phyloP scores from a whole-genome alignment of 2,797 vertebrate species.

The Eleutherodactylus coqui region DNA sequence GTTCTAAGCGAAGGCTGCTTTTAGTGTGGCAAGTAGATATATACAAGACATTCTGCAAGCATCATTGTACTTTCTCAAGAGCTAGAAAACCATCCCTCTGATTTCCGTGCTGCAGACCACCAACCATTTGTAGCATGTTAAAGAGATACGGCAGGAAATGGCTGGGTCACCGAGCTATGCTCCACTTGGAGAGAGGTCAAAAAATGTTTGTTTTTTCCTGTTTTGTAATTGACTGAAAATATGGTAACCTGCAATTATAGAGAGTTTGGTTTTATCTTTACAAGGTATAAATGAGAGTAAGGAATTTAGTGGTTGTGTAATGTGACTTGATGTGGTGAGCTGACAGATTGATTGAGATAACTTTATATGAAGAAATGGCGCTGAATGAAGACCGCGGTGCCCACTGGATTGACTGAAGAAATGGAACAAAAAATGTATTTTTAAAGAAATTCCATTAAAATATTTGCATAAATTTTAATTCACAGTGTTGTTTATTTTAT shows the following conservation, averaged over 20 bases:
- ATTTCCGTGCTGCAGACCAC: slow-evolving; percentile 53
- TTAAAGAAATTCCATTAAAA: not conserved
- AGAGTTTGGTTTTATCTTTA: slow-evolving; percentile 28
- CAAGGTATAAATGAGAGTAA: slow-evolving; percentile 17
- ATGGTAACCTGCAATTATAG: slow-evolving; percentile 23
- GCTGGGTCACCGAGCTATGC: slow-evolving; percentile 40
- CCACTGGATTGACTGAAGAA: too few relatives aligned
- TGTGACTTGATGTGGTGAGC: slow-evolving; percentile 16
- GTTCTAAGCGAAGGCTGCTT: slow-evolving; percentile 67
- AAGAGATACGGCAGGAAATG: slow-evolving; percentile 50
- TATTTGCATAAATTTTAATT: not conserved
- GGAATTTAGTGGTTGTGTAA: not conserved
- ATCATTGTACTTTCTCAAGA: slow-evolving; percentile 66
- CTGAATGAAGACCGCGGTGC: not conserved
- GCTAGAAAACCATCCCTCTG: slow-evolving; percentile 35
- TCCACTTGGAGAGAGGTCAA: slow-evolving; percentile 34
- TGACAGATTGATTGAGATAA: not conserved
- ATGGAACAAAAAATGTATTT: not conserved
- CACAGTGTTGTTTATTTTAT: too few relatives aligned
- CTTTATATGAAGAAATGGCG: not conserved
- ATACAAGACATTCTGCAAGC: slow-evolving; percentile 71
- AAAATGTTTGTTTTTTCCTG: slow-evolving; percentile 46
- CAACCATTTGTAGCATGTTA: slow-evolving; percentile 51
- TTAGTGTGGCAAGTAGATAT: slow-evolving; percentile 68
- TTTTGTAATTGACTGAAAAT: slow-evolving; percentile 20